phyloP scores from a whole-genome alignment of 2,113 vertebrate genomes.

The Pluvialis apricaria region DNA sequence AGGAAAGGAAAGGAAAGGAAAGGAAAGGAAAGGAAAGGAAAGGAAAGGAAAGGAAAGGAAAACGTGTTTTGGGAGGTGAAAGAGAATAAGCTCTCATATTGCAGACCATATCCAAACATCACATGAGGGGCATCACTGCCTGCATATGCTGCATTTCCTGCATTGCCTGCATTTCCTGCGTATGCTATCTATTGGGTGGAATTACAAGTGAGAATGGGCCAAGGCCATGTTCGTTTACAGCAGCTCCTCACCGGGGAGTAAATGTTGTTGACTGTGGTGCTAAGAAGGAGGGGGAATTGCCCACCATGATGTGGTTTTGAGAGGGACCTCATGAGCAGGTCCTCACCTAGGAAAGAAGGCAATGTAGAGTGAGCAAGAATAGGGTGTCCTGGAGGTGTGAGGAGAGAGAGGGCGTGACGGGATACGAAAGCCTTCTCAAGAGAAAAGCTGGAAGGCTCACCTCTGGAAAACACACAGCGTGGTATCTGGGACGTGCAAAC shows the following conservation, averaged over 20 bases:
- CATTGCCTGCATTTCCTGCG: background rate
- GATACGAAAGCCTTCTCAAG: background rate
- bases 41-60: no score
- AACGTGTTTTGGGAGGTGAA: background rate
- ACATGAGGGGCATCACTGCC: rapidly evolving
- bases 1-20: no score
- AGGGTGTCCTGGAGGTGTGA: background rate
- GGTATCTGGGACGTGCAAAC: background rate
- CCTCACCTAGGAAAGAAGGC: background rate
- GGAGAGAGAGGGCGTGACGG: background rate
- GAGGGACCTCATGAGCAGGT: background rate
- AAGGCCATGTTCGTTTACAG: background rate
- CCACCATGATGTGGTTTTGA: background rate
- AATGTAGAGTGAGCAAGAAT: background rate
- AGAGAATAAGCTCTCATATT: background rate
- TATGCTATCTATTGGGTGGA: background rate
- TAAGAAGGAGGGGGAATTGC: background rate
- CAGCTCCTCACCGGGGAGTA: background rate
- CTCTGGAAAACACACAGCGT: background rate
- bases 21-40: no score
- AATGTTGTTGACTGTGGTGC: background rate
- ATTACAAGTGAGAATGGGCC: background rate
- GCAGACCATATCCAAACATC: background rate
- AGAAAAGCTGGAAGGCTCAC: background rate
- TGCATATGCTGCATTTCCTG: no score